Evolutionary conservation across 2,888 invertebrate genomes (phyloP).

Genomic region (Dysmachus trigonus): DNA sequence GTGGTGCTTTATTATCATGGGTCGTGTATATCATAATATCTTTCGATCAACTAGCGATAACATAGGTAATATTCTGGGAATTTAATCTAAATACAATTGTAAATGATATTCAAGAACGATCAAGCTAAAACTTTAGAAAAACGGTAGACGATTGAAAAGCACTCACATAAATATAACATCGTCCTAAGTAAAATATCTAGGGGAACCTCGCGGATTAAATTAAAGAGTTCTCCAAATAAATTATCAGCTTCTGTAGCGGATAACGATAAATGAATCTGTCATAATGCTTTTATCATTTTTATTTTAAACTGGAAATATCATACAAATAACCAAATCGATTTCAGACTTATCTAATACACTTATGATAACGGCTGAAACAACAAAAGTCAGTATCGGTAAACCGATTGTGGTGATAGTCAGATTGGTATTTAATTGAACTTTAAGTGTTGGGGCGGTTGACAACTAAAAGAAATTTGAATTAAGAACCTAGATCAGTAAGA

Average conservation of each 20-base stretch:
- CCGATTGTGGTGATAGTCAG: not conserved
- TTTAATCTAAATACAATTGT: not conserved
- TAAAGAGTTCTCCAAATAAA: not conserved
- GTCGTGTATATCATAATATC: too few species aligned
- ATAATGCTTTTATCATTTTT: not conserved
- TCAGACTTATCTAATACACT: not conserved
- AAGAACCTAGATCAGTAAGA: too few species aligned
- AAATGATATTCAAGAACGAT: not conserved
- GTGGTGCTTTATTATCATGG: too few species aligned
- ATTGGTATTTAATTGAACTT: not conserved
- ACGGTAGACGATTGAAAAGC: not conserved
- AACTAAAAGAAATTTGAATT: not conserved
- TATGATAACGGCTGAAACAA: not conserved
- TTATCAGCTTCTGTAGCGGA: not conserved
- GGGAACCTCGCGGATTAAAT: not conserved
- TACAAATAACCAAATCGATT: not conserved
- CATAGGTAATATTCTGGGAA: too few species aligned
- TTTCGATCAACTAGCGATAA: too few species aligned
- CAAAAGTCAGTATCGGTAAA: not conserved
- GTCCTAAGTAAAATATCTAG: not conserved
- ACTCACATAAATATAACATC: not conserved
- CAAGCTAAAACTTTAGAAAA: not conserved
- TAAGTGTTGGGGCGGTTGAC: not conserved
- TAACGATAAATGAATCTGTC: not conserved
- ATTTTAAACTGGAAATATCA: not conserved